Percentiles rank a stretch among this genome's conserved stretches.
Conservation (phyloP, 2,888 invertebrate genomes). For the Drosophila koepferae region DNA sequence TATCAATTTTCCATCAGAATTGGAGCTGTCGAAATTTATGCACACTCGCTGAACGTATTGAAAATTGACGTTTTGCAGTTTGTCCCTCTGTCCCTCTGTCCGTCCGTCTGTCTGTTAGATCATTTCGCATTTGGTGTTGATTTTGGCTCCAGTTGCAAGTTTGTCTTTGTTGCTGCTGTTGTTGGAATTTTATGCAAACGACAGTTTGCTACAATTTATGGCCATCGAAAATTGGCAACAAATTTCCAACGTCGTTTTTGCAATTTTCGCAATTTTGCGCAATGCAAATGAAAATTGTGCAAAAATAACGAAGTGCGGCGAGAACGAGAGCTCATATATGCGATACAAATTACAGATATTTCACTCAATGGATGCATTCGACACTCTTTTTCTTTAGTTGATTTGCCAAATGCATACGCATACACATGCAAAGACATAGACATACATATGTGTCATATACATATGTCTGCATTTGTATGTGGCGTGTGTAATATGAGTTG, state of each 20-base stretch:
- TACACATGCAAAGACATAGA: neutral
- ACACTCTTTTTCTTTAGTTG: slow-evolving; percentile 57
- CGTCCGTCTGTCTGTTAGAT: slow-evolving; percentile 28
- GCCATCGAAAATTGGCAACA: slow-evolving; percentile 58
- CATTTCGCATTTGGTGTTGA: slow-evolving; percentile 32
- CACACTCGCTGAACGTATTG: slow-evolving; percentile 63
- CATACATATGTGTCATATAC: too few species aligned
- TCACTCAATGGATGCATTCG: slow-evolving; percentile 68
- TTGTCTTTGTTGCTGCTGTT: slow-evolving; percentile 24
- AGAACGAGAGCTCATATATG: slow-evolving; percentile 17
- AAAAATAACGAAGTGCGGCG: slow-evolving; percentile 30
- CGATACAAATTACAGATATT: slow-evolving; percentile 67
- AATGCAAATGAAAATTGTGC: slow-evolving; percentile 68
- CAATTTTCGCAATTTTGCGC: slow-evolving; percentile 64
- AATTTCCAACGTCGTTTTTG: slow-evolving; percentile 45
- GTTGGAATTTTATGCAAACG: slow-evolving; percentile 71
- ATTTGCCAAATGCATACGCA: neutral
- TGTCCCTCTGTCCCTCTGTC: slow-evolving; percentile 6
- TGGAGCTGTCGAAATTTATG: slow-evolving; percentile 53
- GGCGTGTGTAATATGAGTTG: slow-evolving; percentile 1
- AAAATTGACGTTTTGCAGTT: slow-evolving; percentile 62
- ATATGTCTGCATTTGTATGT: neutral
- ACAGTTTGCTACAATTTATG: slow-evolving; percentile 78
- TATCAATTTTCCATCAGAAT: slow-evolving; percentile 60
- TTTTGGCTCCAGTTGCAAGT: slow-evolving; percentile 29